Evolutionary conservation across 2,113 vertebrate genomes (phyloP), one percentile per base, ranked within the genome.

Genomic region (Chionomys nivalis): DNA sequence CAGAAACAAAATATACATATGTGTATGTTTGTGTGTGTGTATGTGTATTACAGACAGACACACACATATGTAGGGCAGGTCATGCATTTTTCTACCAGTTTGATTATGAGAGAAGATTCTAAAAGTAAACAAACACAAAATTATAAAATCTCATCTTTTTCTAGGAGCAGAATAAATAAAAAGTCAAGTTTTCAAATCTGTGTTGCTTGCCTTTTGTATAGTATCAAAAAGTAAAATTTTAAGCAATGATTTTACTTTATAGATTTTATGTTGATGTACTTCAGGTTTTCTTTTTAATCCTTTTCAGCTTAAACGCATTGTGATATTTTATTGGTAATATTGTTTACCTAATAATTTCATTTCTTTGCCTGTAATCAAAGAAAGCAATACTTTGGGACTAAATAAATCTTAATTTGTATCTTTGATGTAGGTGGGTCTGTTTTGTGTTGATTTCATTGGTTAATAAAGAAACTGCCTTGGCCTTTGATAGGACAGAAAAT

Each of bases 141-240:
- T 70, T 90, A 39, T 49, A 39, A 90, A 77, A 95, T 39, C 17
- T 63, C 19, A 78, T 68, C 78, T 94, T 14, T 24, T 87, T 6
- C 52, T 90, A 70, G 87, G 12, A 96, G 44, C 58, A 90, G 44
- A 96, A 81, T 88, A 85, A 90, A 89, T 28, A 79, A 73, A 82
- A 93, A 28, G 42, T 79, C 39, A 88, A 94, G 49, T 42, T 87
- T 95, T 90, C 42, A 94, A 94, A 78, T 73, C 61, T 49, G 33
- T 49, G 23, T 89, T 83, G 31, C 16, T 88, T 93, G 8, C 31
- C n/a, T 95, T 91, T 95, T 78, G 28, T n/a, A 79, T 31, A 83
- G 83, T 49, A 92, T 47, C 17, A 90, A 26, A 77, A 36, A 44
- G 39, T 79, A 79, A 68, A 90, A 14, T 91, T 5, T 93, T 89